phyloP scores from a whole-genome alignment of 2,888 invertebrate genomes.

The Pandemis corylana region DNA sequence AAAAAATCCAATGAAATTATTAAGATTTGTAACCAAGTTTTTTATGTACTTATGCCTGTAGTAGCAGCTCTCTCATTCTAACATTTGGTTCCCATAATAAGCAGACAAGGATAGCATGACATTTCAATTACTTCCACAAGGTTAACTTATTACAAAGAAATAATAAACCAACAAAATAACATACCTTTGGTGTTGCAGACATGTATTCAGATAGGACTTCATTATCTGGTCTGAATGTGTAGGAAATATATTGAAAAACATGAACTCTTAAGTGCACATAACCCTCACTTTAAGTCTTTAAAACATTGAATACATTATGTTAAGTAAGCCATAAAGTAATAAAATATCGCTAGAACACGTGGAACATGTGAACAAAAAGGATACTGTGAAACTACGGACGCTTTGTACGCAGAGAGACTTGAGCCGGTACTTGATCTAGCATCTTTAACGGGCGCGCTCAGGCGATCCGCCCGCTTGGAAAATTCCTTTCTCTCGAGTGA shows the following conservation, averaged over 20 bases:
- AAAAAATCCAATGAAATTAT: background rate
- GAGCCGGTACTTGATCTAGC: constrained; percentile 70
- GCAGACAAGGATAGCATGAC: constrained; percentile 40
- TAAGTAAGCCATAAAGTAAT: constrained; percentile 23
- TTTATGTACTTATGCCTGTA: constrained; percentile 11
- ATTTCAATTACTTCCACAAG: constrained; percentile 40
- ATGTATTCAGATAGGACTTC: constrained; percentile 77
- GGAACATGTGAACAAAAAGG: constrained; percentile 68
- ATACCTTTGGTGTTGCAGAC: constrained; percentile 73
- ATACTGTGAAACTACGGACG: constrained; percentile 70
- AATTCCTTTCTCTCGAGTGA: constrained; percentile 88
- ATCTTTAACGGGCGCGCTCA: constrained; percentile 67
- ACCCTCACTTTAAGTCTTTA: constrained; percentile 15
- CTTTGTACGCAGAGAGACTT: constrained; percentile 72
- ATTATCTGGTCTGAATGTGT: constrained; percentile 73
- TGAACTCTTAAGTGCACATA: constrained; percentile 27
- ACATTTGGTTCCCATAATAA: constrained; percentile 37
- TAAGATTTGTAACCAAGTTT: constrained; percentile 11
- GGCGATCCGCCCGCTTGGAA: constrained; percentile 74
- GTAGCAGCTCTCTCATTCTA: constrained; percentile 27
- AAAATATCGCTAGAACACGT: constrained; percentile 60
- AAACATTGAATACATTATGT: background rate
- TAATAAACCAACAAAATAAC: constrained; percentile 43
- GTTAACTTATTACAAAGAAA: constrained; percentile 40
- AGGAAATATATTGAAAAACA: constrained; percentile 52